These are phyloP conservation scores for Sapayoa aenigma DNA, from an alignment of 2,113 vertebrate species.

Conservation along the genomic window DNA sequence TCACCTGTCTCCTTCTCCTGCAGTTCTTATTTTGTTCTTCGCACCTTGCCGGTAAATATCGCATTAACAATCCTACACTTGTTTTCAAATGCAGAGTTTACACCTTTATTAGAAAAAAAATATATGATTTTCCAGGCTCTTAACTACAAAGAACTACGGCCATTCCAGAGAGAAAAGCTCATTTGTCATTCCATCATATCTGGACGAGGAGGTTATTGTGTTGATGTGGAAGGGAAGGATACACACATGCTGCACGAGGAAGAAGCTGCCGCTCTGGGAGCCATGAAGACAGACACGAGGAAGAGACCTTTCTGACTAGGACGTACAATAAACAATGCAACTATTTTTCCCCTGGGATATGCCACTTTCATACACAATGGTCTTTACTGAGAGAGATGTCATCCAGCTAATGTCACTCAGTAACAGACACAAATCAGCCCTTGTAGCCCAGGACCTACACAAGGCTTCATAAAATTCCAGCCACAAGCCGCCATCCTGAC, in stretches of 20 bases:
- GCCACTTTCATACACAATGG: background rate
- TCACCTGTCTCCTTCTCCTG: background rate
- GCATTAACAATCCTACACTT: background rate
- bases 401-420: background rate
- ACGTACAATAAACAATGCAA: background rate
- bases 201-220: background rate
- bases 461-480: background rate
- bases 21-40: background rate
- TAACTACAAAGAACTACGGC: background rate
- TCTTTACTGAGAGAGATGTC: background rate
- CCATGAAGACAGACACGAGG: background rate
- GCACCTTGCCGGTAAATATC: background rate
- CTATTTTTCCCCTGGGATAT: background rate
- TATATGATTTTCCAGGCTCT: background rate
- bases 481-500: background rate
- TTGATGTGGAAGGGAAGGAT: background rate
- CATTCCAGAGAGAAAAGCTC: background rate
- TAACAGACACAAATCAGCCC: background rate
- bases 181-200: background rate
- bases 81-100: background rate
- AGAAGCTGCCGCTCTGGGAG: background rate
- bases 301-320: background rate
- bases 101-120: background rate
- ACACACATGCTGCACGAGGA: fast-evolving
- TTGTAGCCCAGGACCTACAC: background rate